These are phyloP conservation scores for Pseudomyrmex flavicornis DNA, from an alignment of 1,140 invertebrate species.

Conservation along the genomic window DNA sequence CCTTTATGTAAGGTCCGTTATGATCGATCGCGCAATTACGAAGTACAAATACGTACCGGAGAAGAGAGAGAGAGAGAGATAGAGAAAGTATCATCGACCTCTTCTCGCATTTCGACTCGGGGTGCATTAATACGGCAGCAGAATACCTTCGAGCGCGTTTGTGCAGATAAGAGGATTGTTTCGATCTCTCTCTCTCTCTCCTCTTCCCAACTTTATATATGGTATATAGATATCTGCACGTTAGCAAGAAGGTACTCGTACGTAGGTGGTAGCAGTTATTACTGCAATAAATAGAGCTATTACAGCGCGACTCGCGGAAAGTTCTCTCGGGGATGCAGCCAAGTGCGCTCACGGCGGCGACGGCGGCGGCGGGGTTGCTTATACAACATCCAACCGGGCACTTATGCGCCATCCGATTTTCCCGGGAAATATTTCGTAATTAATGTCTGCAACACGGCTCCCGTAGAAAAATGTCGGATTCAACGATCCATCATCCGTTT, in stretches of 20 bases:
- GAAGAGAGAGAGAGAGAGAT: no score
- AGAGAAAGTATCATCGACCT: slow-evolving; percentile 3
- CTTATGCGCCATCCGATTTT: slow-evolving; percentile 58
- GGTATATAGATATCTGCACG: slow-evolving; percentile 1
- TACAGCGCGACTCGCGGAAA: slow-evolving; percentile 65
- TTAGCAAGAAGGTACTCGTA: slow-evolving; percentile 26
- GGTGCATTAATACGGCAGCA: background rate
- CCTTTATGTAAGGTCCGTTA: background rate
- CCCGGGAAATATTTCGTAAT: slow-evolving; percentile 55
- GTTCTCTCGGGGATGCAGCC: slow-evolving; percentile 48
- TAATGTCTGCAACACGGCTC: slow-evolving; percentile 56
- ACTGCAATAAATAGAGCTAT: slow-evolving; percentile 71
- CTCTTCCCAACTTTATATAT: background rate
- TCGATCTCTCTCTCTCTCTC: slow-evolving; percentile 35
- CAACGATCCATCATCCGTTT: slow-evolving; percentile 53
- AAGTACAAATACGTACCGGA: slow-evolving; percentile 9
- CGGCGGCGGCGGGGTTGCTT: slow-evolving; percentile 6
- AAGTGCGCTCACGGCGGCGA: background rate
- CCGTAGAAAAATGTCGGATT: slow-evolving; percentile 53
- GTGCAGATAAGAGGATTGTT: slow-evolving; percentile 70
- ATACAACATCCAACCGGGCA: slow-evolving; percentile 41
- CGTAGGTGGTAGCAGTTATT: slow-evolving; percentile 63
- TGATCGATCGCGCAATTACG: slow-evolving; percentile 50
- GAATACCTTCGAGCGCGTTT: slow-evolving; percentile 40
- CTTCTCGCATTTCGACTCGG: slow-evolving; percentile 45